phyloP scores from a whole-genome alignment of 2,797 vertebrate genomes.

The Hoplostethus atlanticus region DNA sequence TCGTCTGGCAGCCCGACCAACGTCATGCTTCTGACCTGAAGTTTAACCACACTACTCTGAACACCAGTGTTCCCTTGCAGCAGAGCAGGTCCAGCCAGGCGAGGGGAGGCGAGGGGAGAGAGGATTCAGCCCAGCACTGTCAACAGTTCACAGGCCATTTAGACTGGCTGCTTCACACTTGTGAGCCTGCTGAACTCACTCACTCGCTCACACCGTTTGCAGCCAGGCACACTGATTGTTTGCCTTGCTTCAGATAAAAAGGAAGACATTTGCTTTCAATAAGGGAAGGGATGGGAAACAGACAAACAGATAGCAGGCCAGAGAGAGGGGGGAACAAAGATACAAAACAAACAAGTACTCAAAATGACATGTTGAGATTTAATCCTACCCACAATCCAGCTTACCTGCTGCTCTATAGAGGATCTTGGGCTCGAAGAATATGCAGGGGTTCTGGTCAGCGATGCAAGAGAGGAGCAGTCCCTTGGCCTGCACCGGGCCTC shows the following conservation, averaged over 20 bases:
- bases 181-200: constrained; percentile 34
- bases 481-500: constrained; percentile 95
- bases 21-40: constrained; percentile 19
- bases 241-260: constrained; percentile 40
- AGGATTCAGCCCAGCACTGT: constrained; percentile 24
- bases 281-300: not conserved
- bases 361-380: not conserved
- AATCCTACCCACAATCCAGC: constrained; percentile 28
- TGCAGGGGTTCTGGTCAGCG: constrained; percentile 95
- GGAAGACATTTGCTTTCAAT: constrained; percentile 56
- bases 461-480: constrained; percentile 96
- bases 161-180: constrained; percentile 44
- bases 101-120: not conserved
- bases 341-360: constrained; percentile 4
- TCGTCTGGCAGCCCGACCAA: constrained; percentile 8
- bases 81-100: not conserved
- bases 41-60: constrained; percentile 8
- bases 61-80: constrained; percentile 7
- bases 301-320: constrained; percentile 1
- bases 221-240: constrained; percentile 47
- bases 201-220: constrained; percentile 40
- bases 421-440: constrained; percentile 99
- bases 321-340: not conserved
- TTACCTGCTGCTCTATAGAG: constrained; percentile 96
- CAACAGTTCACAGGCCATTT: constrained; percentile 61